Conservation (phyloP, 2,888 invertebrate genomes). For the Heliconius aoede region DNA sequence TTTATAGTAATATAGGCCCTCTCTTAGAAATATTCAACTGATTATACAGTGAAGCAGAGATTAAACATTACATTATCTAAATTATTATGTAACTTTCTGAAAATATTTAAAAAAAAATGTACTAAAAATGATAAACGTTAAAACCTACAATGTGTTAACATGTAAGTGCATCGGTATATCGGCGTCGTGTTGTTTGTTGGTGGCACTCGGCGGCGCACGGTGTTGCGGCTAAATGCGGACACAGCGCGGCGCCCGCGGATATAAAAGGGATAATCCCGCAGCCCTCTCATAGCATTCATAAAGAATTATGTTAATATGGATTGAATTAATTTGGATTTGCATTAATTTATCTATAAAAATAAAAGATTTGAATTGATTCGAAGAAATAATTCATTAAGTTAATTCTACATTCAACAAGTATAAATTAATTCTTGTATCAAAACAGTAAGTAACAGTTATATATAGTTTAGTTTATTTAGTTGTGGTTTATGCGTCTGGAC, state of each 20-base stretch:
- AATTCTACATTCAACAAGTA: too few relatives aligned
- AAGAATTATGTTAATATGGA: too few relatives aligned
- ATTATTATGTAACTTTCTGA: not conserved
- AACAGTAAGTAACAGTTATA: not conserved
- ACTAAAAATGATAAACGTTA: too few relatives aligned
- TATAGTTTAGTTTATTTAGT: not conserved
- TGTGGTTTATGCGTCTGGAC: constrained; percentile 28
- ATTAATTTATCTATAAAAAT: not conserved
- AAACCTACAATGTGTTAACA: not conserved
- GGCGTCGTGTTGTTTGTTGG: constrained; percentile 58
- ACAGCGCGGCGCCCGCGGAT: constrained; percentile 68
- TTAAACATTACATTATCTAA: not conserved
- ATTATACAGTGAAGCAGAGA: not conserved
- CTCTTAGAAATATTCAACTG: not conserved
- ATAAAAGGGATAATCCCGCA: constrained; percentile 61
- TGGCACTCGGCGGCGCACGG: constrained; percentile 54
- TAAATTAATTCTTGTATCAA: not conserved
- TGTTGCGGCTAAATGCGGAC: constrained; percentile 76
- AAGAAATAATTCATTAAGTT: fast-evolving
- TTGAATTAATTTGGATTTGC: not conserved
- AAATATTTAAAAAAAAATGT: not conserved
- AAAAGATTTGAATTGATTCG: not conserved
- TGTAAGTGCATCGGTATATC: constrained; percentile 43
- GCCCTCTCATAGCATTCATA: not conserved
- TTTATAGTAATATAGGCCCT: not conserved